Evolutionary conservation across 2,113 vertebrate species (phyloP).

Genomic region (Coturnix japonica): DNA sequence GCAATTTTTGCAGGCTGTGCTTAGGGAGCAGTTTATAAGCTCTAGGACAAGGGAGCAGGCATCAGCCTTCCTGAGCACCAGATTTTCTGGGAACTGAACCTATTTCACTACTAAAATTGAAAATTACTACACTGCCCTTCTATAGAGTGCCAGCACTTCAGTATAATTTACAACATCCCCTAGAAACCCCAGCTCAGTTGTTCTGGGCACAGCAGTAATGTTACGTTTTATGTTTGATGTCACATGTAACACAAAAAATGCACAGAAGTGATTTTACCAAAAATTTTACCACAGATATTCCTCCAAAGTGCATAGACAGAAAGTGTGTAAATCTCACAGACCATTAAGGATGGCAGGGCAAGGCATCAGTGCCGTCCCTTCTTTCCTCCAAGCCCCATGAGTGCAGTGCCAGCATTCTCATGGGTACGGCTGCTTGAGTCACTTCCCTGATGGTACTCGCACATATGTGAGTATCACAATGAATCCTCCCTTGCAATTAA

Average conservation of each 20-base stretch:
- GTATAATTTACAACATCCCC: neutral
- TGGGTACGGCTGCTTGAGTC: neutral
- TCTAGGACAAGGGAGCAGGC: neutral
- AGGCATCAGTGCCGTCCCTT: neutral
- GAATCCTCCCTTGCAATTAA: conserved; percentile 57
- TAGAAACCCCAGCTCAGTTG: neutral
- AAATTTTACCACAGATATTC: neutral
- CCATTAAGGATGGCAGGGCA: neutral
- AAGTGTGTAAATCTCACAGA: neutral
- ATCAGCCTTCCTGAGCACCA: neutral
- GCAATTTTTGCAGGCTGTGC: conserved; percentile 8
- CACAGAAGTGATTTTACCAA: neutral
- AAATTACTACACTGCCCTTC: neutral
- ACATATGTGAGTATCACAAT: conserved; percentile 19
- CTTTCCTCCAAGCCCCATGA: neutral
- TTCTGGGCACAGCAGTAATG: neutral
- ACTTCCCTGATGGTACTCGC: neutral
- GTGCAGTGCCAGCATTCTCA: fast-evolving
- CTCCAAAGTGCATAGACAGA: neutral
- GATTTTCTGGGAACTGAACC: neutral
- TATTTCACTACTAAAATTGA: neutral
- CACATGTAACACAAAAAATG: neutral
- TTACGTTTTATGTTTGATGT: fast-evolving
- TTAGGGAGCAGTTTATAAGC: neutral
- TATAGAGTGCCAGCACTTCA: neutral